A percentile compares a stretch with the other conserved stretches of the same genome.
Evolutionary conservation across 1,140 invertebrate species (phyloP).

Genomic region (Onthophagus taurus): DNA sequence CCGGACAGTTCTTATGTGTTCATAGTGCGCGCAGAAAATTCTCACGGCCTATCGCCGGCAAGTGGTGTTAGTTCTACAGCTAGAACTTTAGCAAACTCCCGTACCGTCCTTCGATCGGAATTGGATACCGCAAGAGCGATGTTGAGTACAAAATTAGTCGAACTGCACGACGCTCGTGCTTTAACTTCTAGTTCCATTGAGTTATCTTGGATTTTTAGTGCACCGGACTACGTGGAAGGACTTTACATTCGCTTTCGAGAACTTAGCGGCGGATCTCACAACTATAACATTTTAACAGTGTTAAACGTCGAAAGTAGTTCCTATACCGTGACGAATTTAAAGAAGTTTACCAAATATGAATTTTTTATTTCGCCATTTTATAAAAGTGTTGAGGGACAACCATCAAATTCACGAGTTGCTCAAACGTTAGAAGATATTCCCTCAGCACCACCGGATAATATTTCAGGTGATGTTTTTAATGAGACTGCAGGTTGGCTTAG

Average conservation of each 20-base stretch:
- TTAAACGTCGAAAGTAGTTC: slow-evolving; percentile 41
- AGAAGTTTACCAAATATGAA: slow-evolving; percentile 79
- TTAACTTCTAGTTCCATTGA: slow-evolving; percentile 72
- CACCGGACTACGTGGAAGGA: slow-evolving; percentile 65
- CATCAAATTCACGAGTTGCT: slow-evolving; percentile 62
- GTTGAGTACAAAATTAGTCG: slow-evolving; percentile 72
- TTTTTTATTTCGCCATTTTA: slow-evolving; percentile 84
- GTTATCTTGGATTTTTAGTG: slow-evolving; percentile 70
- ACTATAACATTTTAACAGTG: slow-evolving; percentile 62
- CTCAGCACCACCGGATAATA: slow-evolving; percentile 69
- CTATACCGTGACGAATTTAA: slow-evolving; percentile 58
- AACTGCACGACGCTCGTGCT: slow-evolving; percentile 65
- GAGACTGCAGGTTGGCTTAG: slow-evolving; percentile 60
- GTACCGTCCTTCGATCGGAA: slow-evolving; percentile 64
- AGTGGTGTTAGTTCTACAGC: slow-evolving; percentile 56
- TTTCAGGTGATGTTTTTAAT: slow-evolving; percentile 76
- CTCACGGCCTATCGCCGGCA: slow-evolving; percentile 65
- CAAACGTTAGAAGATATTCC: slow-evolving; percentile 67
- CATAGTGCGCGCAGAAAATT: slow-evolving; percentile 79
- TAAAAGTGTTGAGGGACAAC: slow-evolving; percentile 72
- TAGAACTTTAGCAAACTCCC: slow-evolving; percentile 55
- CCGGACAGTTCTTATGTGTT: slow-evolving; percentile 81
- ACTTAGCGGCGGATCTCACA: slow-evolving; percentile 50
- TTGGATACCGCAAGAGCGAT: slow-evolving; percentile 67
- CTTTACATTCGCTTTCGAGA: slow-evolving; percentile 88